Evolutionary conservation across 2,888 invertebrate species (phyloP).

Genomic region (Darwinula stevensoni): DNA sequence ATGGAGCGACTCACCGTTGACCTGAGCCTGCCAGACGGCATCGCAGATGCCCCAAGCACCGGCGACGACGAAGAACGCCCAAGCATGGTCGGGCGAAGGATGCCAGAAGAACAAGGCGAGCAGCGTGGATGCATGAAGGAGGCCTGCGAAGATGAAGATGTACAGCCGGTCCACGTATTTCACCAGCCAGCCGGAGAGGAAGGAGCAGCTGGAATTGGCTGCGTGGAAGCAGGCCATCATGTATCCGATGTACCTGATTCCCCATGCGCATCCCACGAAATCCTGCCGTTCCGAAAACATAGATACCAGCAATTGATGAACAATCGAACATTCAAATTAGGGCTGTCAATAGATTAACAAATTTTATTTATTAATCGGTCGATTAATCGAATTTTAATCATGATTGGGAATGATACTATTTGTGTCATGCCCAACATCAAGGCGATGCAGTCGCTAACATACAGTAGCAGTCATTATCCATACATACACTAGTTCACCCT

Average conservation of each 20-base stretch:
- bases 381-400: too few relatives aligned
- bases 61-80: slow-evolving; percentile 60
- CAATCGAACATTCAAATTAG: too few relatives aligned
- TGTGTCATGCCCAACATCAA: too few relatives aligned
- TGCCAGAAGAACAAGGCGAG: slow-evolving; percentile 54
- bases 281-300: background rate
- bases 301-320: too few relatives aligned
- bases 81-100: slow-evolving; percentile 44
- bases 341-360: too few relatives aligned
- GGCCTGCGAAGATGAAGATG: slow-evolving; percentile 29
- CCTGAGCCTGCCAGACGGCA: slow-evolving; percentile 87
- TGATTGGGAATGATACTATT: too few relatives aligned
- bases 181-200: slow-evolving; percentile 67
- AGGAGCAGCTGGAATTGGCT: slow-evolving; percentile 65
- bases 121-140: slow-evolving; percentile 21
- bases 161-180: slow-evolving; percentile 67
- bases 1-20: slow-evolving; percentile 37
- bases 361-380: too few relatives aligned
- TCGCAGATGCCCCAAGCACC: slow-evolving; percentile 84
- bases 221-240: slow-evolving; percentile 93
- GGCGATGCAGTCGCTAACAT: too few relatives aligned
- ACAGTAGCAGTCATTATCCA: too few relatives aligned
- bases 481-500: too few relatives aligned
- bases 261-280: slow-evolving; percentile 4
- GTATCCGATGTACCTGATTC: slow-evolving; percentile 52